Base-by-base conservation (phyloP, 2,113 vertebrate genomes). In the Pteruthius melanotis region DNA sequence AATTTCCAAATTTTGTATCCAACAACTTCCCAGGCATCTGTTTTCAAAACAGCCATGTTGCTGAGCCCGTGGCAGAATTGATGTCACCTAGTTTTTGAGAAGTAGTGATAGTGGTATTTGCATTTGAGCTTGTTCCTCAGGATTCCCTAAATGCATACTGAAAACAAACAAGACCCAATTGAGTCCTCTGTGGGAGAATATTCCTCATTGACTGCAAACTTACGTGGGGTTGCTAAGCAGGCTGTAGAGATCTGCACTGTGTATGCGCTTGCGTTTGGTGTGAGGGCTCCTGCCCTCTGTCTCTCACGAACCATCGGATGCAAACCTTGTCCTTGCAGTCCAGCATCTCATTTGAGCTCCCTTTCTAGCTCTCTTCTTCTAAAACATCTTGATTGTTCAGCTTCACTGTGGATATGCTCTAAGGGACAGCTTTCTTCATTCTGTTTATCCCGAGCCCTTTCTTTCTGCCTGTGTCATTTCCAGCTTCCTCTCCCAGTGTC, bases 201-300 rank as follows among this genome's bases (percentile, higher is more conserved):
- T 52, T 82, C 24, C 65, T 78, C 33, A 24, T 2, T 47, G 56
- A 33, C 20, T 70, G 33, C n/a, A 30, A 37, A 45, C 19, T 39
- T 66, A 28, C 3, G 1, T 20, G 47, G n/a, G 6, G 20, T 35
- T 75, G 47, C 57, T 85, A 68, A 78, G 24, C 42, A 47, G 78
- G 47, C 23, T 64, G 13, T 33, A 45, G 40, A 39, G 49, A 79
- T 49, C 24, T 74, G 28, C n/a, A 2, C 37, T 35, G 12, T 9
- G 18, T 0, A 12, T 0, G 0, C 6, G 6, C 5, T 13, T 76
- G 33, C 6, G 1, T 64, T 72, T 83, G 45, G 18, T 75, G 63
- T 42, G 57, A 83, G 53, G 10, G 17, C n/a, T 88, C 27, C 54
- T 71, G n/a, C 33, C 11, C 47, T 26, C 40, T 52, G 13, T 28